A percentile compares a stretch with the other conserved stretches of the same genome.
Evolutionary conservation across 1,140 invertebrate species (phyloP).

Genomic region (Philopotamus ludificatus): DNA sequence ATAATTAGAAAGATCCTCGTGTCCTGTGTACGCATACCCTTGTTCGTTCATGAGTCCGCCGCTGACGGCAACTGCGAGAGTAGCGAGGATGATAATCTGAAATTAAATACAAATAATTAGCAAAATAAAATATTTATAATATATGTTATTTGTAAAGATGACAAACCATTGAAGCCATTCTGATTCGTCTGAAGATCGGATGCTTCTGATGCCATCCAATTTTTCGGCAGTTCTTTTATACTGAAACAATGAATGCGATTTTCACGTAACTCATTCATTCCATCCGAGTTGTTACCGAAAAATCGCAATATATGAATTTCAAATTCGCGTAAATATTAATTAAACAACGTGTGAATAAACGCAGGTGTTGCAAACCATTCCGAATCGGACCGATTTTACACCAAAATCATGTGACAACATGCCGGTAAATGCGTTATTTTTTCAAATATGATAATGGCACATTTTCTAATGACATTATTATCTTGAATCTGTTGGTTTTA

Average conservation of each 20-base stretch:
- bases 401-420: too few species aligned
- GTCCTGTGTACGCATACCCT: slow-evolving; percentile 4
- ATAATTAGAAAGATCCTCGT: slow-evolving; percentile 13
- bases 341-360: slow-evolving; percentile 10
- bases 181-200: slow-evolving; percentile 28
- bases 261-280: slow-evolving; percentile 24
- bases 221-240: slow-evolving; percentile 30
- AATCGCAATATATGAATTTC: slow-evolving; percentile 35
- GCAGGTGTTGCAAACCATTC: slow-evolving; percentile 12
- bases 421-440: too few species aligned
- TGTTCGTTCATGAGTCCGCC: slow-evolving; percentile 10
- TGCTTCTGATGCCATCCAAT: slow-evolving; percentile 27
- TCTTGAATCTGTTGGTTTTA: too few species aligned
- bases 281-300: slow-evolving; percentile 28
- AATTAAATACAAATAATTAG: background rate
- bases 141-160: background rate
- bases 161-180: slow-evolving; percentile 37
- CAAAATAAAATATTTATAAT: slow-evolving; percentile 1
- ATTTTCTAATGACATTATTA: too few species aligned
- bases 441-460: too few species aligned
- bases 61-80: slow-evolving; percentile 6
- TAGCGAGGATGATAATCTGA: slow-evolving; percentile 31
- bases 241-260: slow-evolving; percentile 10
- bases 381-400: background rate
- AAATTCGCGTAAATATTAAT: slow-evolving; percentile 19